A percentile compares a stretch with the other conserved stretches of the same genome.
phyloP scores from a whole-genome alignment of 37 sponge, comb jelly and placozoan genomes.

The Beroe forskalii region DNA sequence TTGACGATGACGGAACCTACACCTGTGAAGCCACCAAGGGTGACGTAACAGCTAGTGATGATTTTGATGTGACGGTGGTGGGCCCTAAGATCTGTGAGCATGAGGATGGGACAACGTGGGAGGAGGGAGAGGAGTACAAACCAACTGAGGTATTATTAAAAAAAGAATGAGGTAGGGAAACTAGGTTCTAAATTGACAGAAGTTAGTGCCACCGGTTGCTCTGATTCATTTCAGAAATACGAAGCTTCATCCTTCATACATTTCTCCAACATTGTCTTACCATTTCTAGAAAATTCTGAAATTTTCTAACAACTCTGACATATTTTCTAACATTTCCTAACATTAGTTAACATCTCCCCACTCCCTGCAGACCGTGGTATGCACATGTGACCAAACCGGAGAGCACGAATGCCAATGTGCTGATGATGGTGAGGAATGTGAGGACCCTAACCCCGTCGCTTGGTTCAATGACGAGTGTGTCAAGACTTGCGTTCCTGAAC shows the following conservation, averaged over 20 bases:
- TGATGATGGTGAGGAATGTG: constrained; percentile 53
- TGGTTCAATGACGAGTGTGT: background rate
- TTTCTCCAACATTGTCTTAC: too few relatives aligned
- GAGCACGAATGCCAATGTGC: background rate
- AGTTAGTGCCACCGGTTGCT: too few relatives aligned
- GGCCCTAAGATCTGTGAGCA: constrained; percentile 25
- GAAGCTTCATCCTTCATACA: too few relatives aligned
- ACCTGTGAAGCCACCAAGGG: constrained; percentile 37
- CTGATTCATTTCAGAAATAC: too few relatives aligned
- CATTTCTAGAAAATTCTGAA: too few relatives aligned
- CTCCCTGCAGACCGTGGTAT: background rate
- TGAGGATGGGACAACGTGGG: constrained; percentile 1
- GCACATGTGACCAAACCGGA: constrained; percentile 14
- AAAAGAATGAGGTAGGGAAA: too few relatives aligned
- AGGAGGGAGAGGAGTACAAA: constrained; percentile 5
- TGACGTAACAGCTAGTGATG: background rate
- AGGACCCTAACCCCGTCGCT: constrained; percentile 27
- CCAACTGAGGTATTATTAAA: too few relatives aligned
- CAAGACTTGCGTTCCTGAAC: constrained; percentile 34
- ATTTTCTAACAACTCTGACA: too few relatives aligned
- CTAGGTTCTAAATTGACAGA: too few relatives aligned
- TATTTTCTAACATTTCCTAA: too few relatives aligned
- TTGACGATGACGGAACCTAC: constrained; percentile 5
- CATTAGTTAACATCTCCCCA: too few relatives aligned
- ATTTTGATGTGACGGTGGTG: background rate